Conservation (phyloP, 2,113 vertebrate species). For the Seriola rivoliana region DNA sequence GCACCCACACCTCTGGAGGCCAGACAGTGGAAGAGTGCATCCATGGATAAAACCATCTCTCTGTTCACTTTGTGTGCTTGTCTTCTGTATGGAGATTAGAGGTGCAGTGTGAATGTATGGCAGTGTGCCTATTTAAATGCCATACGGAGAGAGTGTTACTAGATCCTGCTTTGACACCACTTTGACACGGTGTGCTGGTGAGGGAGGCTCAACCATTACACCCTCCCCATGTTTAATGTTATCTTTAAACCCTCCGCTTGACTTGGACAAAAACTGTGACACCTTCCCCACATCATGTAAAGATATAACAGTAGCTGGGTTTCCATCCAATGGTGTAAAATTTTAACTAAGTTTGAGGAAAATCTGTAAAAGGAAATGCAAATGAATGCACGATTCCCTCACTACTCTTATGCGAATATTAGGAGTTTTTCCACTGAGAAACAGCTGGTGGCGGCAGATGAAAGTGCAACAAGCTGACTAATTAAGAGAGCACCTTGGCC, state of each 20-base stretch:
- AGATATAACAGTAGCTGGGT: background rate
- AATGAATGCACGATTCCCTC: background rate
- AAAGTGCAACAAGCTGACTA: background rate
- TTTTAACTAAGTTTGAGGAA: background rate
- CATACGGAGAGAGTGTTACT: slow-evolving; percentile 1
- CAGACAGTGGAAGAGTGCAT: slow-evolving; percentile 62
- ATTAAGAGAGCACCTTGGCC: background rate
- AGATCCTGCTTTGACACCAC: slow-evolving; percentile 9
- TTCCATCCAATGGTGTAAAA: background rate
- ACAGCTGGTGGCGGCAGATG: background rate
- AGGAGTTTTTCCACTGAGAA: background rate
- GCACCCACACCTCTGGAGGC: slow-evolving; percentile 71
- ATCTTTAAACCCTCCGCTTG: background rate
- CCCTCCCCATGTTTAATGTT: background rate
- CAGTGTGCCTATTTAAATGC: slow-evolving; percentile 39
- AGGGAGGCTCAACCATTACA: background rate
- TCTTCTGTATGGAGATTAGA: slow-evolving; percentile 68
- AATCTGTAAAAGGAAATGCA: background rate
- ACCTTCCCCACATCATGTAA: background rate
- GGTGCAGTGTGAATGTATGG: slow-evolving; percentile 25
- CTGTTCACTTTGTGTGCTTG: slow-evolving; percentile 62
- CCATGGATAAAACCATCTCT: slow-evolving; percentile 60
- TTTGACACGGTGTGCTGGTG: background rate
- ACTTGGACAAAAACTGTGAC: background rate
- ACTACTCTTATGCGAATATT: background rate